These are phyloP conservation scores for Varecia variegata DNA, from an alignment of 2,797 vertebrate species.

Conservation along the genomic window DNA sequence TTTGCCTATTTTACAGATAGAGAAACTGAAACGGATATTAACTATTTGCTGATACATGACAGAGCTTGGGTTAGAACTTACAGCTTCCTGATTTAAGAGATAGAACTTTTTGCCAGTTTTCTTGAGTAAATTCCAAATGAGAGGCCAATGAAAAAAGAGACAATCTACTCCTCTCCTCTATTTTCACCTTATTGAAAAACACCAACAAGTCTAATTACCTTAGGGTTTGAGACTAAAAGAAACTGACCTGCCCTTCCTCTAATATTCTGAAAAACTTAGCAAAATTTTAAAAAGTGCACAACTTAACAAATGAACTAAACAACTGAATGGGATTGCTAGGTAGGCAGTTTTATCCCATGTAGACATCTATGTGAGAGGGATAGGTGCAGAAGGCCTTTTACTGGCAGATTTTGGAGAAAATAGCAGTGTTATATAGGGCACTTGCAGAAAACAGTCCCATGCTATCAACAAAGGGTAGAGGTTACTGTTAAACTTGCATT, in stretches of 20 bases:
- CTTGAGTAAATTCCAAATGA: not conserved
- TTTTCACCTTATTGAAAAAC: not conserved
- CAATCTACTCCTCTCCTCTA: not conserved
- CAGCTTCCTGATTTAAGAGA: not conserved
- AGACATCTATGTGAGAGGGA: not conserved
- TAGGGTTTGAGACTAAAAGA: not conserved
- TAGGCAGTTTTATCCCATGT: not conserved
- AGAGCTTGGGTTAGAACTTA: not conserved
- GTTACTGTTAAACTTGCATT: conserved; percentile 10
- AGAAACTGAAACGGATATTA: not conserved
- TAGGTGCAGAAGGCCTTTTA: not conserved
- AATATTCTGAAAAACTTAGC: not conserved
- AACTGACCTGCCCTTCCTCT: not conserved
- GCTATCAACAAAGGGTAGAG: not conserved
- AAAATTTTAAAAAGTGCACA: not conserved
- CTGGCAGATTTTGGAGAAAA: not conserved
- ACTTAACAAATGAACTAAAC: not conserved
- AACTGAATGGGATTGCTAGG: not conserved
- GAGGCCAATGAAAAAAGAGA: not conserved
- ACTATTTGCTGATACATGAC: not conserved
- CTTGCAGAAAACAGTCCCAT: not conserved
- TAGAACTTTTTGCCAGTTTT: not conserved
- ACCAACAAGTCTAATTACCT: not conserved
- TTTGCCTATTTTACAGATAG: not conserved
- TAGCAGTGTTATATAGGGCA: not conserved